These are phyloP conservation scores for Euphonia xanthogaster DNA, from an alignment of 2,797 vertebrate genomes.

Conservation along the genomic window DNA sequence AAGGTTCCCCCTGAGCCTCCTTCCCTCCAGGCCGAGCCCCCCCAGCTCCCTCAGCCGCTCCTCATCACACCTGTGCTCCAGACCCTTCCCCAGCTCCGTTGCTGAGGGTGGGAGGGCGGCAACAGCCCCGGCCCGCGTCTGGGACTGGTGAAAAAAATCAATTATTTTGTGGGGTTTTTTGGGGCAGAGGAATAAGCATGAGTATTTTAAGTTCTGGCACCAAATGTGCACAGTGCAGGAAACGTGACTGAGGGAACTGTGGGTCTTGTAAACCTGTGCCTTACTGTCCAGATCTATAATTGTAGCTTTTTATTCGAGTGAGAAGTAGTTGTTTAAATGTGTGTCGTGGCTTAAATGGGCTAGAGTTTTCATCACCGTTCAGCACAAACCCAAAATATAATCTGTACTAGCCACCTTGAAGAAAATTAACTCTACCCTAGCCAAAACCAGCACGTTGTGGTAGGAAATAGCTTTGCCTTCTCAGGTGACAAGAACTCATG, in stretches of 20 bases:
- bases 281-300: fast-evolving
- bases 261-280: too few species aligned
- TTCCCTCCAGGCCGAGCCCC: background rate
- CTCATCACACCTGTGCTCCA: background rate
- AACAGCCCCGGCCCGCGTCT: fast-evolving
- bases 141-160: background rate
- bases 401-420: fast-evolving
- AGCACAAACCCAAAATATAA: background rate
- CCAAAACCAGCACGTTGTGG: background rate
- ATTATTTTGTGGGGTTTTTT: fast-evolving
- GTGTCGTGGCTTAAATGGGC: background rate
- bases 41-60: background rate
- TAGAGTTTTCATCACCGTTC: background rate
- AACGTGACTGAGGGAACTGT: fast-evolving
- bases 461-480: background rate
- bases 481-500: fast-evolving
- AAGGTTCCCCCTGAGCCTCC: background rate
- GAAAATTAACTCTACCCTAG: background rate
- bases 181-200: fast-evolving
- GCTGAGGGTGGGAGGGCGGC: background rate
- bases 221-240: fast-evolving
- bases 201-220: background rate
- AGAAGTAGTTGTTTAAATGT: background rate
- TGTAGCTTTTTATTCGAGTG: background rate
- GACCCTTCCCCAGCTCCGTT: fast-evolving